phyloP scores from a whole-genome alignment of 2,797 vertebrate genomes.

The Myotis vivesi region DNA sequence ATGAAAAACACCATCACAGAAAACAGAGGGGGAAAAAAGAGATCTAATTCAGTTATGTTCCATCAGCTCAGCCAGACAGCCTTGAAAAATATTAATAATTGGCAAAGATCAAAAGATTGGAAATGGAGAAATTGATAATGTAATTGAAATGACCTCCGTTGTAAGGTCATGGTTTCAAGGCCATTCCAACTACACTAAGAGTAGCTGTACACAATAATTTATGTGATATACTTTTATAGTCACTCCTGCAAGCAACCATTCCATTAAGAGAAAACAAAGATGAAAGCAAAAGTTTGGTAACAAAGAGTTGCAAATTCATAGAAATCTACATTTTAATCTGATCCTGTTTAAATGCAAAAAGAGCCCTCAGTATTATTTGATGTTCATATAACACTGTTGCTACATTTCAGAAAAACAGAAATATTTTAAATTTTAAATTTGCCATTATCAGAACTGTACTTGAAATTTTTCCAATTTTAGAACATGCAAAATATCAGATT shows the following conservation, averaged over 20 bases:
- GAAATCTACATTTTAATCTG: not conserved
- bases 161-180: constrained; percentile 38
- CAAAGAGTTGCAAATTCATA: not conserved
- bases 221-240: constrained; percentile 18
- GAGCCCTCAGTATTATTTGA: not conserved
- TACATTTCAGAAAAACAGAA: constrained; percentile 2
- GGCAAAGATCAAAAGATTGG: constrained; percentile 49
- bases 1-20: constrained; percentile 63
- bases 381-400: not conserved
- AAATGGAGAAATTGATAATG: constrained; percentile 15
- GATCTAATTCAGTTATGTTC: constrained; percentile 31
- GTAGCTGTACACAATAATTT: constrained; percentile 33
- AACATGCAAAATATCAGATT: not conserved
- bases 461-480: constrained; percentile 40
- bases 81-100: constrained; percentile 52
- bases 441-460: not conserved
- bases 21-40: constrained; percentile 18
- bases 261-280: constrained; percentile 17
- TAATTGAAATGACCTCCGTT: constrained; percentile 33
- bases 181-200: constrained; percentile 56
- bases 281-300: not conserved
- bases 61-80: constrained; percentile 64
- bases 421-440: not conserved
- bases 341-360: not conserved
- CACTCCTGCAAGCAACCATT: constrained; percentile 51